Conservation (phyloP, 2,888 invertebrate genomes). For the Odontomyia ornata region DNA sequence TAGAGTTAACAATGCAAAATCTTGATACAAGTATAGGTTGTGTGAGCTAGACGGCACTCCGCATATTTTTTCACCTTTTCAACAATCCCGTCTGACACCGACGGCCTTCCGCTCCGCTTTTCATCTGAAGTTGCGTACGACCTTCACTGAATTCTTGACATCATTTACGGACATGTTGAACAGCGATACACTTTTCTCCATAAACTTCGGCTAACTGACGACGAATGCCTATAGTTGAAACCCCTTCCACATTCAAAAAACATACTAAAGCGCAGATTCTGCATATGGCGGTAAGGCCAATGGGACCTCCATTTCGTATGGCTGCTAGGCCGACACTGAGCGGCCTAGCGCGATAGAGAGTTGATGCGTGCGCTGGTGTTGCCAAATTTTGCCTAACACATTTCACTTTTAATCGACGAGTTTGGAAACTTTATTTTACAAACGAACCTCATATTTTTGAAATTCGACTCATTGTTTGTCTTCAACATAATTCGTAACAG, state of each 20-base stretch:
- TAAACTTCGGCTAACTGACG: constrained; percentile 13
- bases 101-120: constrained; percentile 6
- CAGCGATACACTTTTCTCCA: neutral
- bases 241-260: constrained; percentile 6
- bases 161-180: constrained; percentile 26
- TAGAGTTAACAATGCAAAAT: no score
- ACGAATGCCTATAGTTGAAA: constrained; percentile 1
- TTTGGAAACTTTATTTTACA: neutral
- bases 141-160: neutral
- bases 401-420: neutral
- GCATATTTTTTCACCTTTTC: no score
- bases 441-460: no score
- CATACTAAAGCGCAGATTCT: no score
- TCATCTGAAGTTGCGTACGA: constrained; percentile 13
- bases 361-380: neutral
- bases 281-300: neutral
- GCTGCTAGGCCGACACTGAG: constrained; percentile 20
- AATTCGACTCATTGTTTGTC: no score
- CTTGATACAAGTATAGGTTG: no score
- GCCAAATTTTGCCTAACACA: neutral
- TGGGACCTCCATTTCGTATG: constrained; percentile 7
- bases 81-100: constrained; percentile 4
- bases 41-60: no score
- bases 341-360: neutral
- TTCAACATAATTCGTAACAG: no score